Evolutionary conservation across 2,113 vertebrate species (phyloP).

Genomic region (Austrofundulus limnaeus): DNA sequence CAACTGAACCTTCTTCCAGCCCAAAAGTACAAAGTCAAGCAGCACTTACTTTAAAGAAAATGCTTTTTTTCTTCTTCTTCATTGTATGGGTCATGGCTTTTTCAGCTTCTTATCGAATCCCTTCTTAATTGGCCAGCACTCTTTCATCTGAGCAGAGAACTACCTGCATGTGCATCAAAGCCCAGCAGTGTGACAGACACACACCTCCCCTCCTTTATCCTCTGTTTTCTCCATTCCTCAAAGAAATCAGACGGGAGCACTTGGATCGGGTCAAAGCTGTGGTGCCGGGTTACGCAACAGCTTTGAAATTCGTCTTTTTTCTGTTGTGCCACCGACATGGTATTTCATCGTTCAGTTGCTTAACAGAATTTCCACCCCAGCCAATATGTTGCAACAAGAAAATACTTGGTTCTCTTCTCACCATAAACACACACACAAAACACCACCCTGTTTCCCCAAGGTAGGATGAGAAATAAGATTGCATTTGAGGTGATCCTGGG

Average conservation of each 20-base stretch:
- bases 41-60: slow-evolving; percentile 53
- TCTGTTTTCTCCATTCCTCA: slow-evolving; percentile 19
- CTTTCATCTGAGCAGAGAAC: slow-evolving; percentile 77
- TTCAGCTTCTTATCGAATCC: slow-evolving; percentile 75
- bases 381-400: slow-evolving; percentile 21
- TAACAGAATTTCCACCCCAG: slow-evolving; percentile 28
- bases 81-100: slow-evolving; percentile 74
- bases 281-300: slow-evolving; percentile 27
- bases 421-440: not conserved
- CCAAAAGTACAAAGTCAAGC: slow-evolving; percentile 17
- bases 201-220: slow-evolving; percentile 30
- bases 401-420: slow-evolving; percentile 27
- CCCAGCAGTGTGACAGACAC: slow-evolving; percentile 60
- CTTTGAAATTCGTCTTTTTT: slow-evolving; percentile 43
- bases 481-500: not conserved
- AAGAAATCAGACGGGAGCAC: slow-evolving; percentile 25
- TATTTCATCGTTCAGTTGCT: slow-evolving; percentile 32
- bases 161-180: slow-evolving; percentile 74
- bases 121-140: slow-evolving; percentile 79
- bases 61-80: slow-evolving; percentile 30
- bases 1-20: slow-evolving; percentile 8
- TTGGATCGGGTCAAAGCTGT: slow-evolving; percentile 40
- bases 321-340: slow-evolving; percentile 33
- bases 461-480: slow-evolving; percentile 12
- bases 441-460: not conserved